These are phyloP conservation scores for Etia nguti DNA, from an alignment of 2,113 vertebrate species.

Conservation along the genomic window DNA sequence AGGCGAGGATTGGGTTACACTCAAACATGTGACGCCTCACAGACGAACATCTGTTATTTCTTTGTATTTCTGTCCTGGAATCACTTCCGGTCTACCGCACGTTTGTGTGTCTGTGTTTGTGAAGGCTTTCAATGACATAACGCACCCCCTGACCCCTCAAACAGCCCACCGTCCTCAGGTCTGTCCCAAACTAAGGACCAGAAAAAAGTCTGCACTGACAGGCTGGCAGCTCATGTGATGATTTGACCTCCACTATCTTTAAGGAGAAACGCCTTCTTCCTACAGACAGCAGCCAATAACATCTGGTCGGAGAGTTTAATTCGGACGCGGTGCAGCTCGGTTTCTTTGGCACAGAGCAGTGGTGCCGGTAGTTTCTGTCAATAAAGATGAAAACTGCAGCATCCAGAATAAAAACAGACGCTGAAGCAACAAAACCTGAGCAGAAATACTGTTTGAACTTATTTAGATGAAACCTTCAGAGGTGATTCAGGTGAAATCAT, in stretches of 20 bases:
- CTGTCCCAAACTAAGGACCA: not conserved
- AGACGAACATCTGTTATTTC: not conserved
- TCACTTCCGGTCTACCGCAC: not conserved
- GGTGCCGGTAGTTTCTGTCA: not conserved
- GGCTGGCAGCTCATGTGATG: rapidly evolving
- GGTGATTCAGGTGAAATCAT: not conserved
- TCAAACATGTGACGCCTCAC: not conserved
- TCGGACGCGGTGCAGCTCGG: not conserved
- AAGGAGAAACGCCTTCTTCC: not conserved
- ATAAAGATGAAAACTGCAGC: not conserved
- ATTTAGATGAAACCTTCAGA: not conserved
- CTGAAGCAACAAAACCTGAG: not conserved
- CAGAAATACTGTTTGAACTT: not conserved
- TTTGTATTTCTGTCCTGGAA: not conserved
- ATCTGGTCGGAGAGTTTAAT: not conserved
- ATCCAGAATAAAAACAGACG: not conserved
- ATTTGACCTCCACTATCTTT: not conserved
- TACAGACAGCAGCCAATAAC: not conserved
- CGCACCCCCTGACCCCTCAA: not conserved
- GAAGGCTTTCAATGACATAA: not conserved
- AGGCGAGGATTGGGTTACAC: not conserved
- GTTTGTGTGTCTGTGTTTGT: not conserved
- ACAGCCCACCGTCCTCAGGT: not conserved
- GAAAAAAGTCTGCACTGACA: not conserved
- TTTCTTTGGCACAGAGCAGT: not conserved